Conservation (phyloP, 2,113 vertebrate species). For the Myiozetetes cayanensis region DNA sequence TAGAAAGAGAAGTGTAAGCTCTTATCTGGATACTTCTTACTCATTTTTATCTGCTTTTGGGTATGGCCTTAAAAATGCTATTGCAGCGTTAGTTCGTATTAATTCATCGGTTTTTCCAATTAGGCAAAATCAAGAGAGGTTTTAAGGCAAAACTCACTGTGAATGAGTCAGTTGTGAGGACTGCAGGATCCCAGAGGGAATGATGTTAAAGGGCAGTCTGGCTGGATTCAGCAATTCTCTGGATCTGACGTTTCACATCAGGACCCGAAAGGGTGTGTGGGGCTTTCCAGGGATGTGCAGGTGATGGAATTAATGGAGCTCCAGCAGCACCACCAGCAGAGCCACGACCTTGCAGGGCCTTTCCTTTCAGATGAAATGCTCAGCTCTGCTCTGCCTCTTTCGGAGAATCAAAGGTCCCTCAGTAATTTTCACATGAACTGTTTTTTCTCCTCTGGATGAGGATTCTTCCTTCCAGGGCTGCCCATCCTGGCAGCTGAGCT, state of each 20-base stretch:
- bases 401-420: not conserved
- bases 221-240: not conserved
- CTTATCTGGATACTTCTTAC: not conserved
- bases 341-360: not conserved
- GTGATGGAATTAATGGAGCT: not conserved
- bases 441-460: not conserved
- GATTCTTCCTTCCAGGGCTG: fast-evolving
- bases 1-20: not conserved
- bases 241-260: not conserved
- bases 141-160: not conserved
- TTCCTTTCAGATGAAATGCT: not conserved
- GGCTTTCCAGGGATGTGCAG: not conserved
- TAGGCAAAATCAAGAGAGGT: not conserved
- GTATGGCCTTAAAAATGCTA: not conserved
- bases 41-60: not conserved
- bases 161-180: not conserved
- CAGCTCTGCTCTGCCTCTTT: not conserved
- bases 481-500: not conserved
- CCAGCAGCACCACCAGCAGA: fast-evolving
- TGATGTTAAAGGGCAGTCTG: not conserved
- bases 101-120: fast-evolving
- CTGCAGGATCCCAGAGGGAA: not conserved
- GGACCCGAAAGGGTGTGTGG: not conserved
- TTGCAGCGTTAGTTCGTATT: not conserved
- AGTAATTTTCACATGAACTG: not conserved